Evolutionary conservation across 2,797 vertebrate genomes (phyloP).

Genomic region (Phaenicophaeus curvirostris): DNA sequence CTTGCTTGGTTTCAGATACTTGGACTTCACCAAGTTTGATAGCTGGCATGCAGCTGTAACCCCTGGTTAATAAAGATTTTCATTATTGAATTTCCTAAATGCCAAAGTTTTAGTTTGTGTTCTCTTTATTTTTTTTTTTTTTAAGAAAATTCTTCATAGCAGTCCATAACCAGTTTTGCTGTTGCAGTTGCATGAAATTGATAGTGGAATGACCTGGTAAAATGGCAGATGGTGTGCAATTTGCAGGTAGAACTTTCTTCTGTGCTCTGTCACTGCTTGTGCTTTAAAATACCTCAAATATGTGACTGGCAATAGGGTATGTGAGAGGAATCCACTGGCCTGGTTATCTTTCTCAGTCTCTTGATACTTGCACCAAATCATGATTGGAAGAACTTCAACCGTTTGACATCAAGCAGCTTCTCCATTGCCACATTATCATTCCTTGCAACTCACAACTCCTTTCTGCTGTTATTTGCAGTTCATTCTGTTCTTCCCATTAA

Average conservation of each 20-base stretch:
- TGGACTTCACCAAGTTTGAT: background rate
- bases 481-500: background rate
- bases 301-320: background rate
- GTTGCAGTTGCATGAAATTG: background rate
- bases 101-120: no score
- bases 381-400: background rate
- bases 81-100: background rate
- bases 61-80: background rate
- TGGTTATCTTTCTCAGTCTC: background rate
- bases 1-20: background rate
- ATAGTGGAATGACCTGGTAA: background rate
- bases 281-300: background rate
- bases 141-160: background rate
- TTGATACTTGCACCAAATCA: background rate
- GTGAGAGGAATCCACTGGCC: background rate
- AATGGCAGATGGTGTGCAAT: background rate
- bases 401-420: background rate
- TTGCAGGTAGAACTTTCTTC: background rate
- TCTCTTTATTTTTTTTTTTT: background rate
- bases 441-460: background rate
- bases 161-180: background rate
- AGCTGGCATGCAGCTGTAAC: background rate
- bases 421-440: background rate
- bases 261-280: background rate
- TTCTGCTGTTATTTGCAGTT: background rate